Base-by-base conservation (phyloP, 1,140 invertebrate species). In the Bombus turneri region DNA sequence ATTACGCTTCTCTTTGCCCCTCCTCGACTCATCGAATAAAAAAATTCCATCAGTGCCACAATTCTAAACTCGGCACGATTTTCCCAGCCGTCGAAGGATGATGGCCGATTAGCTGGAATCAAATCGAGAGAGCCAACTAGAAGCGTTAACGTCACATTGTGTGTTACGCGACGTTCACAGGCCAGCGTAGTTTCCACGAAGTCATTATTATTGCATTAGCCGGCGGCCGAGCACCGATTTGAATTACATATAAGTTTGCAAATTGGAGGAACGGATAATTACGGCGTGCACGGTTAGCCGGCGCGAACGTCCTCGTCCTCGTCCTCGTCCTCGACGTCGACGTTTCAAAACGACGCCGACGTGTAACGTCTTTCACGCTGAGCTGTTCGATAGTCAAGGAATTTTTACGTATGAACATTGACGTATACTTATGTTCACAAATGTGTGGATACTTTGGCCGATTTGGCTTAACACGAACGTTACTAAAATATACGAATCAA, bases 161-260 rank as follows among this genome's bases (percentile, higher is more conserved):
- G 75, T 43, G 37, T 64, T 68, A 75, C 39, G 41, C 68, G 69
- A 64, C 69, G 74, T 62, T 43, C 62, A 74, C 72, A 31, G n/a
- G 83, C 83, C 22, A 43, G 75, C 68, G 72, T 62, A 86, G 78
- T 86, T 89, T 90, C 86, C 80, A 81, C 87, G 79, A 83, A 89
- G 87, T 81, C 85, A 90, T 90, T 87, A 90, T 85, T 87, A 85
- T 90, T 90, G 89, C 86, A 89, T 89, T 87, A 89, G 86, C 74
- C 76, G 66, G 75, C 85, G 81, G 81, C 86, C 80, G 84, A 68
- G 87, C 77, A 39, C 59, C 72, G 86, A 87, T 89, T 87, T 89
- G 88, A 89, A 87, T 89, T 89, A 85, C 87, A 81, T 87, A 86
- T 88, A 81, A 88, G 81, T 80, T 86, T 88, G 79, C 74, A 87